phyloP scores from a whole-genome alignment of 2,113 vertebrate genomes.

The Callopanchax toddi region DNA sequence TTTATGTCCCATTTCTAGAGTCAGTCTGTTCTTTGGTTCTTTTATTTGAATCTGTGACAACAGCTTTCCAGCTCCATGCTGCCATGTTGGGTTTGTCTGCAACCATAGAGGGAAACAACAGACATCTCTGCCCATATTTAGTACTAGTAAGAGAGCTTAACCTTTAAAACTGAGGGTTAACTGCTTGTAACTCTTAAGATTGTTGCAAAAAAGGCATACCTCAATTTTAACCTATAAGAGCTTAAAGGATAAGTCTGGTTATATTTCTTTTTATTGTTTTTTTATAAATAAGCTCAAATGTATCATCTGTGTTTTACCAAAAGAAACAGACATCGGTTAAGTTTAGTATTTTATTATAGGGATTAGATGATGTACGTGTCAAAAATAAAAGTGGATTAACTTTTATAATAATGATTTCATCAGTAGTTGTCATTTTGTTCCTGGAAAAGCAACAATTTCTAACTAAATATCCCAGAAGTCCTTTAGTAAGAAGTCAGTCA shows the following conservation, averaged over 20 bases:
- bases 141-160: slow-evolving; percentile 9
- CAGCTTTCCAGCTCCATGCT: slow-evolving; percentile 49
- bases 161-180: slow-evolving; percentile 4
- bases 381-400: too few relatives aligned
- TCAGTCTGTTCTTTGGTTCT: slow-evolving; percentile 12
- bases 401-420: too few relatives aligned
- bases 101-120: slow-evolving; percentile 47
- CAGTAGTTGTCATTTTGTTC: not conserved
- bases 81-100: slow-evolving; percentile 55
- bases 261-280: not conserved
- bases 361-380: too few relatives aligned
- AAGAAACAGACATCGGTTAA: too few relatives aligned
- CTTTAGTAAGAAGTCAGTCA: too few relatives aligned
- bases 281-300: not conserved
- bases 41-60: slow-evolving; percentile 18
- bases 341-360: too few relatives aligned
- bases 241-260: slow-evolving; percentile 34
- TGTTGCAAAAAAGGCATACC: slow-evolving; percentile 46
- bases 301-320: too few relatives aligned
- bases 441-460: too few relatives aligned
- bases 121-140: slow-evolving; percentile 12
- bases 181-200: slow-evolving; percentile 8
- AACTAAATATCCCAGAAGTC: too few relatives aligned
- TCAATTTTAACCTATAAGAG: slow-evolving; percentile 50
- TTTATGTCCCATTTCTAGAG: slow-evolving; percentile 3